A percentile compares a stretch with the other conserved stretches of the same genome.
Evolutionary conservation across 2,888 invertebrate species (phyloP).

Genomic region (Caenorhabditis sp.): DNA sequence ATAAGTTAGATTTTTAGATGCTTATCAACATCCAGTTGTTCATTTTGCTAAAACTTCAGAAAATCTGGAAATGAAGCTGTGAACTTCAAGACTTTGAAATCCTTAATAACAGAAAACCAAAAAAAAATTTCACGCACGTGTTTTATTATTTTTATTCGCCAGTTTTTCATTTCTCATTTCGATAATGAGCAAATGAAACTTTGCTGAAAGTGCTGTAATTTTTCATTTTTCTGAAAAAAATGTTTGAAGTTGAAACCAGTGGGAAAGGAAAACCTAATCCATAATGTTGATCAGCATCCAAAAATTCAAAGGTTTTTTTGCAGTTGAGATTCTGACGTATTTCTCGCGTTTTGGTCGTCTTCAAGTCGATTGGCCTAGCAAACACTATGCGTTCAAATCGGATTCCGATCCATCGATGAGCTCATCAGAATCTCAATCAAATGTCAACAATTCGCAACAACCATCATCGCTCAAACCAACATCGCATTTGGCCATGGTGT

Average conservation of each 20-base stretch:
- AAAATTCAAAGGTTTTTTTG: background rate
- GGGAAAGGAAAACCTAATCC: background rate
- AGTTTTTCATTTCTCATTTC: too few relatives aligned
- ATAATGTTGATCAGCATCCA: too few relatives aligned
- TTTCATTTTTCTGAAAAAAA: background rate
- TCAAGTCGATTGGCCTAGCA: conserved; percentile 99
- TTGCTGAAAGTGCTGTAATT: background rate
- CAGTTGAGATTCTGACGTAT: conserved; percentile 96
- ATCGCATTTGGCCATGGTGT: conserved; percentile 19
- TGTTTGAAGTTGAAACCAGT: background rate
- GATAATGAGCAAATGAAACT: too few relatives aligned
- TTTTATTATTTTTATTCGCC: too few relatives aligned
- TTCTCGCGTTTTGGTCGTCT: conserved; percentile 95
- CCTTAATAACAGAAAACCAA: too few relatives aligned
- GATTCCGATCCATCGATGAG: conserved; percentile 87
- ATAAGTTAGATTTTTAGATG: too few relatives aligned
- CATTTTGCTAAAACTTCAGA: too few relatives aligned
- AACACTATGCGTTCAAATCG: conserved; percentile 72
- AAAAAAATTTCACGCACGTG: too few relatives aligned
- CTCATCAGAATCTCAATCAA: background rate
- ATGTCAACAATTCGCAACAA: background rate
- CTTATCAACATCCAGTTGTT: too few relatives aligned
- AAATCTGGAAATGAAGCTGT: too few relatives aligned
- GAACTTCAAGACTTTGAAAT: too few relatives aligned
- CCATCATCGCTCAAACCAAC: background rate